These are phyloP conservation scores for Thunnus thynnus DNA, from an alignment of 2,113 vertebrate genomes.

Conservation along the genomic window DNA sequence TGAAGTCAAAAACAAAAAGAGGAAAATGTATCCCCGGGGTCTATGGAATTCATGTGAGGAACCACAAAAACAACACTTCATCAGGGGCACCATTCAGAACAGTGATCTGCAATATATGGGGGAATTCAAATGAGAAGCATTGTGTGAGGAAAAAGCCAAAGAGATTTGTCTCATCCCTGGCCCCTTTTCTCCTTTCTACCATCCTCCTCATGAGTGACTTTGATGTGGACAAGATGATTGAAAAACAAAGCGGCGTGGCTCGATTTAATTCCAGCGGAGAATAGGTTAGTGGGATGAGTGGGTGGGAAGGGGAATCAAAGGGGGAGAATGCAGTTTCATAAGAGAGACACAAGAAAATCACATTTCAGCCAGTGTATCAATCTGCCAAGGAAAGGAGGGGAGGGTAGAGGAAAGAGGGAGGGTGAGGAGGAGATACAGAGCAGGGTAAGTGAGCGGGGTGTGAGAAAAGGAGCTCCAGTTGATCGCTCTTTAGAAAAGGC, in stretches of 20 bases:
- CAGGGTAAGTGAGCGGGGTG: slow-evolving; percentile 73
- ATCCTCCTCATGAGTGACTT: slow-evolving; percentile 78
- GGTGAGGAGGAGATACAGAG: slow-evolving; percentile 49
- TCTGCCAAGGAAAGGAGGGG: slow-evolving; percentile 69
- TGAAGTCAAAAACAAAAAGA: slow-evolving; percentile 84
- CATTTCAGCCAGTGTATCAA: slow-evolving; percentile 83
- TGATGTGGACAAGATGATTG: slow-evolving; percentile 83
- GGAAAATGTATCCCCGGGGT: slow-evolving; percentile 80
- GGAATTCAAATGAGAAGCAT: slow-evolving; percentile 80
- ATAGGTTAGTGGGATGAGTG: slow-evolving; percentile 71
- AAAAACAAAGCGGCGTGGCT: slow-evolving; percentile 79
- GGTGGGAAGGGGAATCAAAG: slow-evolving; percentile 40
- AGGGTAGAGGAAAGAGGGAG: slow-evolving; percentile 22
- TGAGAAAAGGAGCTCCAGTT: slow-evolving; percentile 85
- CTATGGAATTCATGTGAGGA: slow-evolving; percentile 77
- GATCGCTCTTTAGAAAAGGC: slow-evolving; percentile 83
- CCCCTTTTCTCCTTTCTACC: slow-evolving; percentile 70
- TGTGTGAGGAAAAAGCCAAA: slow-evolving; percentile 77
- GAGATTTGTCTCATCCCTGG: slow-evolving; percentile 79
- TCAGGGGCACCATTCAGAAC: slow-evolving; percentile 80
- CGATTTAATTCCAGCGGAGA: slow-evolving; percentile 77
- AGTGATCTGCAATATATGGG: slow-evolving; percentile 81
- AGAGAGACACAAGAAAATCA: slow-evolving; percentile 77
- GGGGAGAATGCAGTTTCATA: slow-evolving; percentile 67
- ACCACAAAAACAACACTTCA: slow-evolving; percentile 83